Conservation (phyloP, 2,888 invertebrate genomes). For the Aphidoletes aphidimyza region DNA sequence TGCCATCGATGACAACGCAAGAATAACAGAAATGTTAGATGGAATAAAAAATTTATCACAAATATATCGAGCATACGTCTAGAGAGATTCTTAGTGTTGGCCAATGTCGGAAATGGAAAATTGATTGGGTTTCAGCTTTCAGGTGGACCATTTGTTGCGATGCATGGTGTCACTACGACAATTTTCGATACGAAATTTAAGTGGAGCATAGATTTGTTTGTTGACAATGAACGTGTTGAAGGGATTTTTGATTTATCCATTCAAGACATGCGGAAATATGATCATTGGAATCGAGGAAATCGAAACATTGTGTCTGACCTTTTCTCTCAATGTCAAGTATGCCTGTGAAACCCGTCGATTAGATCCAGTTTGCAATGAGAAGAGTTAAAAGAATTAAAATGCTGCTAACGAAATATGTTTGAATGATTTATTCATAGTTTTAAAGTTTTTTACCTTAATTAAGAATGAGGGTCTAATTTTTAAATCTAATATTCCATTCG, state of each 20-base stretch:
- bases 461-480: too few species aligned
- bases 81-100: not conserved
- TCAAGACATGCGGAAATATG: conserved; percentile 1
- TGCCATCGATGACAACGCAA: not conserved
- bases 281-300: not conserved
- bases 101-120: conserved; percentile 47
- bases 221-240: not conserved
- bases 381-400: too few species aligned
- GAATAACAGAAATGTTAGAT: not conserved
- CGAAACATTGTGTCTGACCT: conserved; percentile 7
- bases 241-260: not conserved
- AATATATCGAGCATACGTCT: not conserved
- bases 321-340: conserved; percentile 29
- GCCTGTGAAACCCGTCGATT: not conserved
- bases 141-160: not conserved
- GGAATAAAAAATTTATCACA: not conserved
- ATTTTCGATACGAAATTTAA: conserved; percentile 6
- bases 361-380: not conserved
- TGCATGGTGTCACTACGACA: not conserved
- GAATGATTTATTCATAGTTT: too few species aligned
- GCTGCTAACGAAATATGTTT: too few species aligned
- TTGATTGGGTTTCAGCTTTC: conserved; percentile 37
- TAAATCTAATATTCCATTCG: too few species aligned
- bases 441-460: too few species aligned
- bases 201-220: not conserved